These are phyloP conservation scores for Mallotus villosus DNA, from an alignment of 2,797 vertebrate genomes.

Conservation along the genomic window DNA sequence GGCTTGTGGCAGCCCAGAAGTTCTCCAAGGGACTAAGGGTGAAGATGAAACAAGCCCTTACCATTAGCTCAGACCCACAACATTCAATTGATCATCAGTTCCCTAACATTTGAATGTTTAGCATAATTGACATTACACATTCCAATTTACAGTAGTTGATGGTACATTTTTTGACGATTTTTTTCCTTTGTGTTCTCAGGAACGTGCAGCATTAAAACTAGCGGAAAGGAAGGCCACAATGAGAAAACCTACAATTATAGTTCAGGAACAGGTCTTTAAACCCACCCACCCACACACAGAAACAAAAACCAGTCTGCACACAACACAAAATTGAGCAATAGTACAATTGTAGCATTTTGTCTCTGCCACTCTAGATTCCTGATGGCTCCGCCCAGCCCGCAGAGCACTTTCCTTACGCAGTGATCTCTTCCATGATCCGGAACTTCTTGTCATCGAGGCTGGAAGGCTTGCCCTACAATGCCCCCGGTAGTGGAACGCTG, in stretches of 20 bases:
- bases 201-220: conserved; percentile 20
- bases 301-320: background rate
- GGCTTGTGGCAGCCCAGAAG: conserved; percentile 28
- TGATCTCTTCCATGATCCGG: conserved; percentile 21
- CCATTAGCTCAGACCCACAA: background rate
- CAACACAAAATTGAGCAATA: background rate
- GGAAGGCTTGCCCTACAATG: conserved; percentile 16
- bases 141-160: background rate
- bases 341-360: no score
- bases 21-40: conserved; percentile 25
- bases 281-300: background rate
- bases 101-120: background rate
- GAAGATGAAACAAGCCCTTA: background rate
- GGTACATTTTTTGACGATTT: background rate
- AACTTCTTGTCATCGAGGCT: conserved; percentile 41
- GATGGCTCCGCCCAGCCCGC: conserved; percentile 22
- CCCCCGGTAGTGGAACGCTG: conserved; percentile 19
- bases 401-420: conserved; percentile 26
- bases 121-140: background rate
- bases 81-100: background rate
- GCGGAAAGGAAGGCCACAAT: conserved; percentile 14
- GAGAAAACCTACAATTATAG: conserved; percentile 13
- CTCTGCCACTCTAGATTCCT: conserved; percentile 21
- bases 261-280: conserved; percentile 20
- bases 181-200: background rate